Percentiles rank a stretch among this genome's conserved stretches.
phyloP scores from a whole-genome alignment of 2,797 vertebrate species.

The Catostomus latipinnis region DNA sequence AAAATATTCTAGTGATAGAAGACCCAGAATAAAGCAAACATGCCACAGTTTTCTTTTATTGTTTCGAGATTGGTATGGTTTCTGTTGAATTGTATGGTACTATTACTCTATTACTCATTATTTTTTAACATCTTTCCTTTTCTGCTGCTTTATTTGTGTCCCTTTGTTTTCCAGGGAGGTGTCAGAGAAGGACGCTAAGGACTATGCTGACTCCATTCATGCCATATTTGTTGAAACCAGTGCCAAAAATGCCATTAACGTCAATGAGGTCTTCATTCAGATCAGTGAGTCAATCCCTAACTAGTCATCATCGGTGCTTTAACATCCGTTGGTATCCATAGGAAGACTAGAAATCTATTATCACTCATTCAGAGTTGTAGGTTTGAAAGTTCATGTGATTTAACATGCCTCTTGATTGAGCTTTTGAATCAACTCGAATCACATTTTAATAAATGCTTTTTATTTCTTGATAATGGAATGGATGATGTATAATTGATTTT shows the following conservation, averaged over 20 bases:
- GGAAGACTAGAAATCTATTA: not conserved
- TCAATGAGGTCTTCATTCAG: conserved; percentile 98
- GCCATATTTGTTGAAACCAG: conserved; percentile 98
- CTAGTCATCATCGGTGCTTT: not conserved
- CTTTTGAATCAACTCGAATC: not conserved
- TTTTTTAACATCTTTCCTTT: too few species aligned
- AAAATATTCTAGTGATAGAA: too few species aligned
- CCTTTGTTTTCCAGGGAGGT: conserved; percentile 85
- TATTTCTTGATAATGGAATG: conserved; percentile 33
- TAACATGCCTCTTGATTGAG: not conserved
- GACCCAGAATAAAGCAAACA: not conserved
- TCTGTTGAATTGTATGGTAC: not conserved
- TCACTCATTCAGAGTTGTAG: not conserved
- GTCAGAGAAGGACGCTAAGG: conserved; percentile 95
- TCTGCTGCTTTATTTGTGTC: too few species aligned
- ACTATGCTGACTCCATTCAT: conserved; percentile 97
- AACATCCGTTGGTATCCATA: not conserved
- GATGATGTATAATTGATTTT: conserved; percentile 42
- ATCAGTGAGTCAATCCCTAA: conserved; percentile 89
- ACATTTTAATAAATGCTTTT: not conserved
- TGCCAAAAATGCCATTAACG: conserved; percentile 98
- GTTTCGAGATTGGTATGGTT: too few species aligned
- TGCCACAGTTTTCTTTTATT: not conserved
- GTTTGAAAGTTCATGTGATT: too few species aligned
- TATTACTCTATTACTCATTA: not conserved